Evolutionary conservation across 2,113 vertebrate species (phyloP).

Genomic region (Nycticebus coucang): DNA sequence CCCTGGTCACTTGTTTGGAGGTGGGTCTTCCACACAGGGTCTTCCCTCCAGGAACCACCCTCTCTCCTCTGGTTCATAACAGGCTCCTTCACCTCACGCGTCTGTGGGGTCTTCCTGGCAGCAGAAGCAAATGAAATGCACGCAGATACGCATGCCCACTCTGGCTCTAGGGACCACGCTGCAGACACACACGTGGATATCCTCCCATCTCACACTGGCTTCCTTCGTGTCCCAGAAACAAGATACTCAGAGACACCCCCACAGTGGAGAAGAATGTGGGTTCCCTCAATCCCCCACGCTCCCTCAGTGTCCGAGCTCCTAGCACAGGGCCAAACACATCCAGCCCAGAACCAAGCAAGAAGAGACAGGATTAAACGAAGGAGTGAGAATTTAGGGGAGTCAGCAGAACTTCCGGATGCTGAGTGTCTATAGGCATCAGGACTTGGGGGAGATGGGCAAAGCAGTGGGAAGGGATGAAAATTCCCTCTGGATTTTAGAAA

Average conservation of each 20-base stretch:
- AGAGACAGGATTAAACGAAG: too few species aligned
- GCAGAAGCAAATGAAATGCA: background rate
- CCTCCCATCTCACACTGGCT: background rate
- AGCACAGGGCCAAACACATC: background rate
- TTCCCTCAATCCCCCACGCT: background rate
- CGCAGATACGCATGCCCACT: background rate
- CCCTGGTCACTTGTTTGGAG: background rate
- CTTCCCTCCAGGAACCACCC: background rate
- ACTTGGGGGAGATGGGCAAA: background rate
- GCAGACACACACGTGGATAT: accelerated
- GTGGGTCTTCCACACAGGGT: background rate
- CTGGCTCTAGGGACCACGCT: too few species aligned
- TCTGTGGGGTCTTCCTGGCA: too few species aligned
- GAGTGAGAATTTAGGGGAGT: background rate
- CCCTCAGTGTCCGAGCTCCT: accelerated
- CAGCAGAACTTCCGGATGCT: background rate
- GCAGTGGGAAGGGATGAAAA: background rate
- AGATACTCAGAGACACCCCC: background rate
- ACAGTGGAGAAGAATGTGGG: background rate
- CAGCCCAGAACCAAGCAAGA: background rate
- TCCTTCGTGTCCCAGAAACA: background rate
- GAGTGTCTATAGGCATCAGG: background rate
- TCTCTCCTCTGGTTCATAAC: too few species aligned
- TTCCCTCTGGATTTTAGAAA: constrained; percentile 17
- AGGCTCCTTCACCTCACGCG: too few species aligned